Percentiles rank a stretch among this genome's conserved stretches.
Conservation (phyloP, 1,140 invertebrate genomes). For the Leptinotarsa defecta region DNA sequence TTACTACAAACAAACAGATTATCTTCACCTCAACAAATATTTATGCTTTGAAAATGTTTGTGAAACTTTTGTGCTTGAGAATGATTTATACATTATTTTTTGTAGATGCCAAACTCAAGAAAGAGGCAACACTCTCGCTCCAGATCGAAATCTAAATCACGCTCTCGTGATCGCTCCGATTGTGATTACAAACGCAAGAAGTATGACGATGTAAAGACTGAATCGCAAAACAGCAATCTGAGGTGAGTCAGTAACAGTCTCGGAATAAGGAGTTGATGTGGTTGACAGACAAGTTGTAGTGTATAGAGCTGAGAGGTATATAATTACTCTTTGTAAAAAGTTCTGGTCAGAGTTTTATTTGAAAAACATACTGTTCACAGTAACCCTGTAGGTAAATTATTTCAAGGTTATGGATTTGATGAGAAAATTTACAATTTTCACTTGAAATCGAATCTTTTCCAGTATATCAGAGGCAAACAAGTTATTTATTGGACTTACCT, state of each 20-base stretch:
- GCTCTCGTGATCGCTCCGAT: slow-evolving; percentile 52
- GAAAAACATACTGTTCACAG: no score
- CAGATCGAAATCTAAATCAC: slow-evolving; percentile 61
- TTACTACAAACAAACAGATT: neutral
- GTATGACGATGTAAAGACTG: slow-evolving; percentile 56
- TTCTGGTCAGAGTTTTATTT: no score
- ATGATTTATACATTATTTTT: slow-evolving; percentile 35
- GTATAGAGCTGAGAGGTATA: no score
- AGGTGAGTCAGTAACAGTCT: slow-evolving; percentile 55
- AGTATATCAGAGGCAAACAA: no score
- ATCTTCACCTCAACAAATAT: neutral
- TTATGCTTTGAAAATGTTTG: slow-evolving; percentile 1
- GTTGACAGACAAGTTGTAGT: no score
- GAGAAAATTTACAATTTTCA: no score
- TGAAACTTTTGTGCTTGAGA: neutral
- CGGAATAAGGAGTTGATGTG: neutral
- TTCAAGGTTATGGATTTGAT: no score
- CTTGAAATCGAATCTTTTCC: no score
- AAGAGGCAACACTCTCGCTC: slow-evolving; percentile 75
- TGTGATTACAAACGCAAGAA: slow-evolving; percentile 36
- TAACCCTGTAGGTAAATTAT: no score
- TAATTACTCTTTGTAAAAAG: no score
- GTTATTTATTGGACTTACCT: no score
- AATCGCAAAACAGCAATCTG: slow-evolving; percentile 61
- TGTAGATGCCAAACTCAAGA: slow-evolving; percentile 78